A percentile compares a stretch with the other conserved stretches of the same genome.
phyloP scores from a whole-genome alignment of 2,113 vertebrate species.

The Poecilia latipinna region DNA sequence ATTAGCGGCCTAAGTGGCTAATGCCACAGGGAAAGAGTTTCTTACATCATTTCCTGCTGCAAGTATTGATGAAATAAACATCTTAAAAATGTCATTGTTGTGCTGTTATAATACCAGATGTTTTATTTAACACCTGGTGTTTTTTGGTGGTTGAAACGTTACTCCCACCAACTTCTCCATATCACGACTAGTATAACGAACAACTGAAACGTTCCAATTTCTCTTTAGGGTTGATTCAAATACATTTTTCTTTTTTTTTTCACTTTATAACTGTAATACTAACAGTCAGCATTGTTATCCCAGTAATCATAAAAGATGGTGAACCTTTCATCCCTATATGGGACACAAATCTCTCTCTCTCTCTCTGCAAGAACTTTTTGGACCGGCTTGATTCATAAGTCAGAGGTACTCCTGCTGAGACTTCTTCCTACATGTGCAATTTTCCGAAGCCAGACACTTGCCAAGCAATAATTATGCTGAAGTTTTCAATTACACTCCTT shows the following conservation, averaged over 20 bases:
- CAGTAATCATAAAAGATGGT: no score
- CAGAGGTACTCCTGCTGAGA: conserved; percentile 68
- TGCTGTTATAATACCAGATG: neutral
- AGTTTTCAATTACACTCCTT: conserved; percentile 83
- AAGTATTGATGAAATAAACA: neutral
- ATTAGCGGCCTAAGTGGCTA: no score
- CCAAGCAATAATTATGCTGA: conserved; percentile 82
- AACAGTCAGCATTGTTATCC: neutral
- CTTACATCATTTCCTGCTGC: neutral
- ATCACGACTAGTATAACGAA: neutral
- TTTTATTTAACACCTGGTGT: neutral
- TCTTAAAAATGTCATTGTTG: no score
- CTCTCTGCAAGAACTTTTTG: conserved; percentile 50
- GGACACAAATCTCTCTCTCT: neutral
- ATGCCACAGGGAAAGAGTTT: neutral
- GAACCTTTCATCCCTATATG: no score
- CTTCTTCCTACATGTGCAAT: conserved; percentile 75
- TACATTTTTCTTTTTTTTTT: neutral
- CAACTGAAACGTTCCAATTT: neutral
- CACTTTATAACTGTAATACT: neutral
- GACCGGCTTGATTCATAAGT: conserved; percentile 72
- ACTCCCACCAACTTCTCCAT: neutral
- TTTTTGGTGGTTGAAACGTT: neutral
- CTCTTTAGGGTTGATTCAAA: neutral
- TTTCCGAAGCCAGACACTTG: conserved; percentile 72